Percentiles rank a stretch among this genome's conserved stretches.
Evolutionary conservation across 2,888 invertebrate genomes (phyloP).

Genomic region (Dugesia japonica): DNA sequence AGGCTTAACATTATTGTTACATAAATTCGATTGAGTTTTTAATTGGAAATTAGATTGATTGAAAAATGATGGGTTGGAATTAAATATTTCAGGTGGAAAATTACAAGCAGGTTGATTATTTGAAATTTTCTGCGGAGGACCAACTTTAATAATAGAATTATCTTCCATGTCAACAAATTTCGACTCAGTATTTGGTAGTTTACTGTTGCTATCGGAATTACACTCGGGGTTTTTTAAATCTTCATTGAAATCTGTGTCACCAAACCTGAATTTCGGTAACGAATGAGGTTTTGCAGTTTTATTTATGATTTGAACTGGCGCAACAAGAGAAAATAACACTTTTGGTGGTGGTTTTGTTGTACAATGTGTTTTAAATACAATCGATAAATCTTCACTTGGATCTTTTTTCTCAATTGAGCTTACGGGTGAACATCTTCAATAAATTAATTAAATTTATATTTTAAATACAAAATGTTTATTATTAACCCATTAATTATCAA

Average conservation of each 20-base stretch:
- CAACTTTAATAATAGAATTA: background rate
- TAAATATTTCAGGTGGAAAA: background rate
- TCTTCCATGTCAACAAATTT: background rate
- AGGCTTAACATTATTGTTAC: constrained; percentile 5
- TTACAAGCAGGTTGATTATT: background rate
- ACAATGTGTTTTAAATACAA: background rate
- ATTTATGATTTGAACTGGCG: background rate
- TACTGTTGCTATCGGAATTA: background rate
- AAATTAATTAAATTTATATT: too few relatives aligned
- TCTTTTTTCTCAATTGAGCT: background rate
- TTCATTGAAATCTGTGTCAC: background rate
- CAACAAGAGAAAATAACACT: background rate
- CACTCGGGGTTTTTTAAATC: background rate
- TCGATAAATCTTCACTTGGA: background rate
- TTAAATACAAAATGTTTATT: too few relatives aligned
- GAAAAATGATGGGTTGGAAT: background rate
- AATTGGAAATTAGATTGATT: background rate
- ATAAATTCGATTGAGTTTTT: constrained; percentile 6
- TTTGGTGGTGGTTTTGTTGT: constrained; percentile 13
- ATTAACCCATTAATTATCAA: too few relatives aligned
- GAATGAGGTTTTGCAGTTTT: background rate
- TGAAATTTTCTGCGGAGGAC: background rate
- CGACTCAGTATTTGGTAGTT: background rate
- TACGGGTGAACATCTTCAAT: too few relatives aligned
- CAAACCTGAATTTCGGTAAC: background rate